These are phyloP conservation scores for Calcarius lapponicus DNA, from an alignment of 2,797 vertebrate genomes.

Conservation along the genomic window DNA sequence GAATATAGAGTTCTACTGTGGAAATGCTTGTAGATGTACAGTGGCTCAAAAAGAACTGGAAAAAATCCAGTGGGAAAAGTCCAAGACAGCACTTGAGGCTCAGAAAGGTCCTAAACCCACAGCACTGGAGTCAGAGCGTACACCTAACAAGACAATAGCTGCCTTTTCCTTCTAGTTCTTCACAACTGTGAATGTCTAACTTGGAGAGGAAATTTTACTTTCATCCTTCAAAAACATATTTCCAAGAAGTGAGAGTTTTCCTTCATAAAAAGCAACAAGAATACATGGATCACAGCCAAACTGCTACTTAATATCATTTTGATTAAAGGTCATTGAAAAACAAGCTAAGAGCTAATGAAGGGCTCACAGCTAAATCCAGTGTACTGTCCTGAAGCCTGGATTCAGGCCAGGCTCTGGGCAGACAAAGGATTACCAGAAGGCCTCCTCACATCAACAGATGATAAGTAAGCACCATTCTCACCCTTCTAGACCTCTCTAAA, in stretches of 20 bases:
- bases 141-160: not conserved
- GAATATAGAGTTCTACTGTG: not conserved
- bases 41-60: not conserved
- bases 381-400: not conserved
- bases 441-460: not conserved
- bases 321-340: not conserved
- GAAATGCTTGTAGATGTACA: not conserved
- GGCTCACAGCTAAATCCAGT: not conserved
- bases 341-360: not conserved
- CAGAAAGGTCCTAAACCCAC: not conserved
- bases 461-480: not conserved
- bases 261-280: not conserved
- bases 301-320: not conserved
- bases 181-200: not conserved
- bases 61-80: not conserved
- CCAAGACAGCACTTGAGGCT: not conserved
- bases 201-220: not conserved
- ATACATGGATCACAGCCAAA: not conserved
- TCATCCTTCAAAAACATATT: not conserved
- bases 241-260: not conserved
- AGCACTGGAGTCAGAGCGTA: not conserved
- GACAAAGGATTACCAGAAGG: not conserved
- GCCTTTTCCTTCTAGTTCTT: not conserved
- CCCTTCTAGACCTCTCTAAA: not conserved
- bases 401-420: not conserved